Evolutionary conservation across 2,113 vertebrate species (phyloP), one percentile per base, ranked within the genome.

Genomic region (Hydropotes inermis): DNA sequence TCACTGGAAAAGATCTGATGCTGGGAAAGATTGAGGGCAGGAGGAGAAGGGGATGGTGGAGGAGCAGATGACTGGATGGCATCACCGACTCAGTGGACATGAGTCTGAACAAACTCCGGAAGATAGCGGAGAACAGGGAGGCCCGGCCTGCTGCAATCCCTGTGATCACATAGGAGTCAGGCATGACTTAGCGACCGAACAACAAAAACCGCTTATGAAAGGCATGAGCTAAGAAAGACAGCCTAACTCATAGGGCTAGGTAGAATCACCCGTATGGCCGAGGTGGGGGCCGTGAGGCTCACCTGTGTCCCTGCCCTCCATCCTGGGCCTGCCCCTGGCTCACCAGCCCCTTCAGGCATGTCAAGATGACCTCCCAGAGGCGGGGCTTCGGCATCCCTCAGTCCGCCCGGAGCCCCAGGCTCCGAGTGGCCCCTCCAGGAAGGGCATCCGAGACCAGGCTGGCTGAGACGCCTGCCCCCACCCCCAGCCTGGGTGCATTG

Each of bases 231-330:
- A 8, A 27, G 57, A 33, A 1, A 1, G 15, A 12, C 11, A 33
- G 61, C 28, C 14, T 5, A 25, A 43, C 16, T 27, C 45, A 8
- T 0, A 0, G 1, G 1, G 8, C 15, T 14, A 12, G 25, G 16
- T 0, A 33, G 50, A 5, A 3, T 5, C 91, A 0, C 5, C 39
- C 23, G 12, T 27, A 2, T 12, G 57, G 45, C 9, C 0, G 2
- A 70, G 67, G 67, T 23, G 19, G 10, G 67, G 55, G 12, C 47
- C 23, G 5, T 10, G 28, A 33, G 78, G 28, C 47, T 21, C 78
- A 12, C 78, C 54, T 13, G 50, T 5, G 61, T 74, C 2, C 15
- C 30, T 17, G 5, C 7, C 7, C 47, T 19, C 43, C 2, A 11
- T 15, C 13, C 1, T 14, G 55, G 27, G 4, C 12, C 43, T 5